phyloP scores from a whole-genome alignment of 2,797 vertebrate species.

The Thamnophis elegans region DNA sequence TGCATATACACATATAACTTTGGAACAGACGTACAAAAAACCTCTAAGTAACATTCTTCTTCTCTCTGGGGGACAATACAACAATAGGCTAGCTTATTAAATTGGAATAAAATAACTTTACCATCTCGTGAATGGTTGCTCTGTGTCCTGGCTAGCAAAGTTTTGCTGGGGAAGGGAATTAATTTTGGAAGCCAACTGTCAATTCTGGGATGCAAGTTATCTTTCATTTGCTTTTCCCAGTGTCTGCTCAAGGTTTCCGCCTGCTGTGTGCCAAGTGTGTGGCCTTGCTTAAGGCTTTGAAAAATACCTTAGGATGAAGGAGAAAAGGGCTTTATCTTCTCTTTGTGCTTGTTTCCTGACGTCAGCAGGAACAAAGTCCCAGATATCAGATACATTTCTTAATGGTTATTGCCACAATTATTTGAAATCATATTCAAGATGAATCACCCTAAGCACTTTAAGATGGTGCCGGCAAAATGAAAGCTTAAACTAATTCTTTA shows the following conservation, averaged over 20 bases:
- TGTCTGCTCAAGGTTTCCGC: slow-evolving; percentile 6
- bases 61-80: not conserved
- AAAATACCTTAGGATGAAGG: slow-evolving; percentile 8
- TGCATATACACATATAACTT: not conserved
- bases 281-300: slow-evolving; percentile 18
- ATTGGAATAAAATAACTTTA: slow-evolving; percentile 20
- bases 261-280: not conserved
- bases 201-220: slow-evolving; percentile 8
- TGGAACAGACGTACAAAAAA: not conserved
- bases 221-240: slow-evolving; percentile 11
- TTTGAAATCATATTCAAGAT: slow-evolving; percentile 5
- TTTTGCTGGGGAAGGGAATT: not conserved
- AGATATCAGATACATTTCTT: slow-evolving; percentile 7
- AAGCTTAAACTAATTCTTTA: not conserved
- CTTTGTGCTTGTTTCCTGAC: slow-evolving; percentile 3
- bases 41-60: not conserved
- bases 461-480: not conserved
- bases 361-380: slow-evolving; percentile 12
- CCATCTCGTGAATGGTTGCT: not conserved
- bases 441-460: not conserved
- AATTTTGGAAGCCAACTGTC: slow-evolving; percentile 25
- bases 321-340: slow-evolving; percentile 1
- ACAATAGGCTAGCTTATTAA: slow-evolving; percentile 7
- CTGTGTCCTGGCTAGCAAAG: not conserved
- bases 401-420: slow-evolving; percentile 24